Base-by-base conservation (phyloP, 1,140 invertebrate genomes). In the Trissolcus basalis region DNA sequence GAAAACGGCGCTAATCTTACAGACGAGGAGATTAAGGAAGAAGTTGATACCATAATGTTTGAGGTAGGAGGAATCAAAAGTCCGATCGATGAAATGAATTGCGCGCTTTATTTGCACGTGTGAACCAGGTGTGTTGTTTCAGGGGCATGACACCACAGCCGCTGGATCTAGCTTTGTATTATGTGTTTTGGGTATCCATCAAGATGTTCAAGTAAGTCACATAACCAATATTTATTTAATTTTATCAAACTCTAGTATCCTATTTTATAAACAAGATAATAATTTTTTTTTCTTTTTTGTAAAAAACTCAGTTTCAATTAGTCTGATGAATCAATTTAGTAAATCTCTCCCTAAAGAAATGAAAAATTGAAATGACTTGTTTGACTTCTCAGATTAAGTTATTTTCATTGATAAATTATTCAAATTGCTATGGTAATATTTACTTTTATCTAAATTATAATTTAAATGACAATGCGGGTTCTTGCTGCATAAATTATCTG, bases 91-190 rank as follows among this genome's bases (percentile, higher is more conserved):
- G 14, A 59, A 63, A 61, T 36, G 15, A 64, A 45, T 53, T 19
- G n/a, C 10, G 39, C 14, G 13, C 59, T 61, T 56, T 77, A 71
- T 70, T 64, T 63, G 53, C 35, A 49, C 45, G 14, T 56, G 9
- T 59, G 10, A 60, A 65, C 49, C 43, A 69, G 51, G 56, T 80
- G 73, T 76, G 54, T 70, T 56, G 32, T 81, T 85, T 59, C 68
- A 94, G 93, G 95, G 95, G 35, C 96, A 97, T 83, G 96, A 97
- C 80, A 97, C 96, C 14, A 96, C 95, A 0, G 93, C 94, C 7
- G 92, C 94, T 43, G 94, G 91, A 19, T 93, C 94, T 63, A 94
- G 93, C 82, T 96, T 95, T 88, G 92, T 92, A 55, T 86, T 96
- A 9, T 95, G 92, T 70, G 85, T 94, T 63, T 90, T 96, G 83